Base-by-base conservation (phyloP, 2,888 invertebrate genomes). In the Conchocele bisecta region DNA sequence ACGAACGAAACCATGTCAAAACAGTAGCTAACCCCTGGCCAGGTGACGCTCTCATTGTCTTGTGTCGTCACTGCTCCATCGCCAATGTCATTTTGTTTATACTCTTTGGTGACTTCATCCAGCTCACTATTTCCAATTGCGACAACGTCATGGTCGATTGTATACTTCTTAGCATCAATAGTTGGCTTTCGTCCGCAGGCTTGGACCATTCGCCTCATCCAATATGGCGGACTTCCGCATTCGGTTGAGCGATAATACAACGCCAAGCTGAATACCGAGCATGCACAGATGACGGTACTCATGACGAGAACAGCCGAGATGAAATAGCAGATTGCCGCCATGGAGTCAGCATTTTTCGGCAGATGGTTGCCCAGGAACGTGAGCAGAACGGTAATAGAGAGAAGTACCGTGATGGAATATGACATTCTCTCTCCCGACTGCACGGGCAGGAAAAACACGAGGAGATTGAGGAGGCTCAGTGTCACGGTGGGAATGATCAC, bases 391-490 rank as follows among this genome's bases (percentile, higher is more conserved):
- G 56, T 56, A 22, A 66, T 50, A 0, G 71, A 60, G 7, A 71
- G 22, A 3, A 66, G 56, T 1, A 65, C 26, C 1, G 71, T 71
- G 6, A 71, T 39, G 7, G 56, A 65, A 39, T 63, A 65, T n/a
- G 65, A 65, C 2, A 71, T 35, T 41, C 65, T 44, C 37, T 71
- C 71, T 3, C 71, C 65, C 0, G 60, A 71, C 28, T 54, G 60
- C 9, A 54, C 20, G 7, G 65, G 65, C 2, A 71, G 37, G 9
- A 65, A 41, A 31, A 35, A 71, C 13, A 65, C 65, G n/a, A 71
- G 31, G 7, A 59, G 11, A 39, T 65, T 60, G 13, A 65, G 22
- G 11, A 71, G 13, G 51, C 65, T 56, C 6, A 65, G 42, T 3
- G 56, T 29, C 2, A 41, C 0, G n/a, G 66, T 37, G 11, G 71